Evolutionary conservation across 1,140 invertebrate species (phyloP).

Genomic region (Euwallacea fornicatus): DNA sequence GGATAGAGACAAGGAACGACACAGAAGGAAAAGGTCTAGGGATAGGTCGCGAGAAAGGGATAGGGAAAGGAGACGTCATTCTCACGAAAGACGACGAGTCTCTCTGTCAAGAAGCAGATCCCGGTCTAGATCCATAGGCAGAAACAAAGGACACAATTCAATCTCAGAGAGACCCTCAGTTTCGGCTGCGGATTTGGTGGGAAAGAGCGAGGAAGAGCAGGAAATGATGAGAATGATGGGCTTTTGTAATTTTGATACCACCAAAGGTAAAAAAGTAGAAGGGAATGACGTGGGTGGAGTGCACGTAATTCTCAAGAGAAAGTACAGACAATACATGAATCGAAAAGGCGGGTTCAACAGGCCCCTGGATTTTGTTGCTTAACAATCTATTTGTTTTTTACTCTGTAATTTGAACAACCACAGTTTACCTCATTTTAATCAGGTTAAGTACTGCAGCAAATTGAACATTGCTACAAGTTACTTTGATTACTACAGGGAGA

Average conservation of each 20-base stretch:
- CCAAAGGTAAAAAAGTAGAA: slow-evolving; percentile 93
- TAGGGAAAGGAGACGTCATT: slow-evolving; percentile 52
- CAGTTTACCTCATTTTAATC: slow-evolving; percentile 39
- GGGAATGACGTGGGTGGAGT: slow-evolving; percentile 91
- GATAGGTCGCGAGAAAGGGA: slow-evolving; percentile 59
- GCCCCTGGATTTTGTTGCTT: slow-evolving; percentile 93
- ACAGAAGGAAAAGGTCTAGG: slow-evolving; percentile 59
- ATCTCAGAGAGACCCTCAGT: slow-evolving; percentile 60
- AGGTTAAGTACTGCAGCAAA: slow-evolving; percentile 31
- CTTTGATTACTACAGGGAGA: no score
- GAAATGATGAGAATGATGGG: slow-evolving; percentile 98
- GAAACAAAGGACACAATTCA: slow-evolving; percentile 50
- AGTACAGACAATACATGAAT: slow-evolving; percentile 99
- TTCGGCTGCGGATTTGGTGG: slow-evolving; percentile 74
- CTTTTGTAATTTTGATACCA: slow-evolving; percentile 92
- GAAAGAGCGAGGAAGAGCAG: slow-evolving; percentile 87
- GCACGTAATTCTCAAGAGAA: slow-evolving; percentile 93
- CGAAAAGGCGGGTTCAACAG: slow-evolving; percentile 98
- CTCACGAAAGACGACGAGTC: slow-evolving; percentile 54
- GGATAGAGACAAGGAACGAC: slow-evolving; percentile 58
- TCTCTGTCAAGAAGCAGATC: slow-evolving; percentile 60
- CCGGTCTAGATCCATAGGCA: slow-evolving; percentile 54
- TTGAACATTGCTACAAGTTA: neutral
- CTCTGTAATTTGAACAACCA: slow-evolving; percentile 41
- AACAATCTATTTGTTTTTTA: slow-evolving; percentile 39